Conservation (phyloP, 1,140 invertebrate genomes). For the Apocrypta bakeri region DNA sequence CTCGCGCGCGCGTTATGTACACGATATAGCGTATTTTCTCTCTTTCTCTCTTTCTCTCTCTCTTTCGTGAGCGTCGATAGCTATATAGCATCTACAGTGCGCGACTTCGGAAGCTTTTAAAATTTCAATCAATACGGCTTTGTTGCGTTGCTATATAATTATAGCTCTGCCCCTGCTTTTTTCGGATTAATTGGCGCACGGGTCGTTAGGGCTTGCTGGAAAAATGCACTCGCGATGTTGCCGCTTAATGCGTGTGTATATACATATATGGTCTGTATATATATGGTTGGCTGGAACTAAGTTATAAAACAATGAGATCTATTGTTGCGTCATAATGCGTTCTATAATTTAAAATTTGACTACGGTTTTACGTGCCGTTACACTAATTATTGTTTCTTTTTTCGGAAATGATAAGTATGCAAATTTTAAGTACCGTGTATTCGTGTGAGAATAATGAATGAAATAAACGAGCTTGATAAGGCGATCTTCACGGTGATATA, state of each 20-base stretch:
- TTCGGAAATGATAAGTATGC: too few species aligned
- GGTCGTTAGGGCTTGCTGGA: too few species aligned
- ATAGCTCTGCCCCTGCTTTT: neutral
- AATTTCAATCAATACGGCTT: neutral
- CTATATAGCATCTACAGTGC: neutral
- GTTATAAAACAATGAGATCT: neutral
- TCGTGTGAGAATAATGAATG: too few species aligned
- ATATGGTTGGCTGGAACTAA: neutral
- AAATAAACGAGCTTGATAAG: too few species aligned
- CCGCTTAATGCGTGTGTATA: too few species aligned
- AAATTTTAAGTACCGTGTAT: too few species aligned
- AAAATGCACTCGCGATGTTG: too few species aligned
- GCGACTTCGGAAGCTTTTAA: neutral
- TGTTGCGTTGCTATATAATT: too few species aligned
- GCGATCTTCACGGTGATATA: too few species aligned
- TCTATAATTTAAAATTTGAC: neutral
- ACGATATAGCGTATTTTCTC: neutral
- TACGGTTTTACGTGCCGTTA: neutral
- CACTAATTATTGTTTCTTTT: too few species aligned
- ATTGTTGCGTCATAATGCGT: neutral
- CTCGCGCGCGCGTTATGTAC: neutral
- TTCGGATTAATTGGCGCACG: too few species aligned
- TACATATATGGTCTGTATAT: neutral
- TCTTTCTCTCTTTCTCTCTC: too few species aligned
- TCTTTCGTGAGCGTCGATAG: neutral